A percentile compares a stretch with the other conserved stretches of the same genome.
Evolutionary conservation across 2,113 vertebrate genomes (phyloP).

Genomic region (Montifringilla adamsi): DNA sequence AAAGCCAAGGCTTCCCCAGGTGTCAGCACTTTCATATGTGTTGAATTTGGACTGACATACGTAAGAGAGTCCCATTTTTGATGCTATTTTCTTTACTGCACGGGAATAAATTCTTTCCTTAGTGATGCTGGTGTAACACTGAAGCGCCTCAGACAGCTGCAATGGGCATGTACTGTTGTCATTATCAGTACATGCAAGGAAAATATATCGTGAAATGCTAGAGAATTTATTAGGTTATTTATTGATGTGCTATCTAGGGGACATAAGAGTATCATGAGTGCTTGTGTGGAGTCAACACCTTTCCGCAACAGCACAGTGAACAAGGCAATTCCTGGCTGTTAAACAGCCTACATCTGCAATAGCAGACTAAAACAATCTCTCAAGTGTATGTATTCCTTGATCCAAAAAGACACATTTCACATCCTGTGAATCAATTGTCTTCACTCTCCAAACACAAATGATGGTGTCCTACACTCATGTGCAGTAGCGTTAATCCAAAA

Average conservation of each 20-base stretch:
- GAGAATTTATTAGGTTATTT: conserved; percentile 28
- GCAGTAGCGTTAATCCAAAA: conserved; percentile 34
- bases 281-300: conserved; percentile 13
- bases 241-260: background rate
- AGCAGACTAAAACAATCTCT: conserved; percentile 7
- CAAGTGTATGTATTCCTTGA: background rate
- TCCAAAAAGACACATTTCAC: conserved; percentile 12
- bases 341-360: conserved; percentile 15
- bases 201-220: background rate
- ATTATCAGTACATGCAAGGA: background rate
- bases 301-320: background rate
- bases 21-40: rapidly evolving
- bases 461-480: conserved; percentile 8
- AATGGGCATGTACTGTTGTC: background rate
- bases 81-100: background rate
- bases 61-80: background rate
- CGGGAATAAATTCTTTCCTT: background rate
- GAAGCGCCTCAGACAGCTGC: background rate
- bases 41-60: background rate
- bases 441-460: conserved; percentile 38
- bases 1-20: background rate
- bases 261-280: background rate
- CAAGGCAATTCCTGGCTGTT: background rate
- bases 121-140: background rate
- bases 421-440: conserved; percentile 27